Percentiles rank a stretch among this genome's conserved stretches.
These are phyloP conservation scores for Drosophila baimaii DNA, from an alignment of 1,140 invertebrate genomes.

Conservation along the genomic window DNA sequence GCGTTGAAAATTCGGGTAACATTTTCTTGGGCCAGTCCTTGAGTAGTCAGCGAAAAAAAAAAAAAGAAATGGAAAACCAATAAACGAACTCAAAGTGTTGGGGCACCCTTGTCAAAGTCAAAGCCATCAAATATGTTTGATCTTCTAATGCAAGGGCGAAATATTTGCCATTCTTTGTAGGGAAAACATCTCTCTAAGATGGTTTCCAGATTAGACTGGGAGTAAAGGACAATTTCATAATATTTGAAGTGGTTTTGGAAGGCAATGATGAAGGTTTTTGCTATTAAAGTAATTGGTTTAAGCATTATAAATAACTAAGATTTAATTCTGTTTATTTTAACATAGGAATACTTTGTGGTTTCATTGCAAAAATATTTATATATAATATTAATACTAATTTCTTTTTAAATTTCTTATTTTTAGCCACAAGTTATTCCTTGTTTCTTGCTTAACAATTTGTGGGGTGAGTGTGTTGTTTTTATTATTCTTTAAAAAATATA, in stretches of 20 bases:
- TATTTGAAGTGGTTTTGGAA: background rate
- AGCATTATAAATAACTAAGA: too few species aligned
- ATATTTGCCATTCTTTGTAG: slow-evolving; percentile 30
- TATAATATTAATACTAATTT: too few species aligned
- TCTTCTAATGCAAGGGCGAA: slow-evolving; percentile 27
- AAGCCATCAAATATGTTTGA: slow-evolving; percentile 48
- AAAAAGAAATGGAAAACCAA: slow-evolving; percentile 53
- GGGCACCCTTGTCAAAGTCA: slow-evolving; percentile 75
- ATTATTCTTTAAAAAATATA: too few species aligned
- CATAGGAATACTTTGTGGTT: too few species aligned
- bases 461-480: too few species aligned
- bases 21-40: slow-evolving; percentile 24
- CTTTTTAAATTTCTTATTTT: too few species aligned
- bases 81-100: slow-evolving; percentile 54
- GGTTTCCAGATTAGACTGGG: background rate
- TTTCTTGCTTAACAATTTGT: too few species aligned
- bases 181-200: background rate
- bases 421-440: too few species aligned
- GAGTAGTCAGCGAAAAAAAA: slow-evolving; percentile 11
- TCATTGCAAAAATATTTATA: too few species aligned
- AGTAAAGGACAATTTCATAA: background rate
- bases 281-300: too few species aligned
- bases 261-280: too few species aligned
- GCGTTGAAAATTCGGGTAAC: slow-evolving; percentile 43
- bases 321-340: too few species aligned